Conservation (phyloP, 2,797 vertebrate genomes). For the Thunnus albacares region DNA sequence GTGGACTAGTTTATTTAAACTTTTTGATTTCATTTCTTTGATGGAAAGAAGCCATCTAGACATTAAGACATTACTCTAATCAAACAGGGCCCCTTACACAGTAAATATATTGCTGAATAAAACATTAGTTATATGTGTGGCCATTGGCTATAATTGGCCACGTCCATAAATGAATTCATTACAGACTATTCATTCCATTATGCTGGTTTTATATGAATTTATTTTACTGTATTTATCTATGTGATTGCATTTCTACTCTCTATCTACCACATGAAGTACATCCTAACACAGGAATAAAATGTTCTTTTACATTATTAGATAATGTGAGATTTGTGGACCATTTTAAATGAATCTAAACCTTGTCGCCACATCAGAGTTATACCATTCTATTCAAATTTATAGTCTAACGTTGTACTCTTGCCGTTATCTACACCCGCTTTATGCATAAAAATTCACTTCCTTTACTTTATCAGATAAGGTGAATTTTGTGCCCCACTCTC, state of each 20-base stretch:
- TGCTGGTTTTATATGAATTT: background rate
- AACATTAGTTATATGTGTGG: background rate
- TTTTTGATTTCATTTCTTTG: background rate
- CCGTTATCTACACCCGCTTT: slow-evolving; percentile 4
- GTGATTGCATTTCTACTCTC: slow-evolving; percentile 6
- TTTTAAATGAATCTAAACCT: slow-evolving; percentile 38
- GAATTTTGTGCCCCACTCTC: slow-evolving; percentile 27
- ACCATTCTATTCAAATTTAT: slow-evolving; percentile 36
- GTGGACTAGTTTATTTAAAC: no score
- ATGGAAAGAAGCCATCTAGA: background rate
- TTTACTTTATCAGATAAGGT: slow-evolving; percentile 47
- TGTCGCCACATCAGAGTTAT: slow-evolving; percentile 18
- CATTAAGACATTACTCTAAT: background rate
- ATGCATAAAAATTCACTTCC: slow-evolving; percentile 30
- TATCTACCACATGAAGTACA: background rate
- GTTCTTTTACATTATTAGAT: slow-evolving; percentile 29
- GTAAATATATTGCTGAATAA: background rate
- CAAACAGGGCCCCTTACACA: no score
- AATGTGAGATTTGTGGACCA: slow-evolving; percentile 21
- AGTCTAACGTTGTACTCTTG: background rate
- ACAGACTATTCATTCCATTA: slow-evolving; percentile 7
- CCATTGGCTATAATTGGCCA: background rate
- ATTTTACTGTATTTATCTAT: slow-evolving; percentile 24
- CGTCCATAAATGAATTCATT: background rate
- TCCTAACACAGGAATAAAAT: slow-evolving; percentile 2